Evolutionary conservation across 92 coral and sea anemone genomes (phyloP).

Genomic region (Zoanthus sociatus): DNA sequence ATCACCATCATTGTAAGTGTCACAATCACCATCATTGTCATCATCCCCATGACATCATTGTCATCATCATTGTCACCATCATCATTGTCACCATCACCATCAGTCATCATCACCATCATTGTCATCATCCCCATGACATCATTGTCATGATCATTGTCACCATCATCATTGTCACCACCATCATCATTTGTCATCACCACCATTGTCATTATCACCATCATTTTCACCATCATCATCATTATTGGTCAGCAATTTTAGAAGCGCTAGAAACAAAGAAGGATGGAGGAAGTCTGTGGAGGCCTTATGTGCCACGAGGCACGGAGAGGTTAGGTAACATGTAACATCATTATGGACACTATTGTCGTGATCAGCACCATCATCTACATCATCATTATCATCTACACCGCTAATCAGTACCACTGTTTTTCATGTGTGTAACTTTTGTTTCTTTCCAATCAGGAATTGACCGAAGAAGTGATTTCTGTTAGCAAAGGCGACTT

Average conservation of each 20-base stretch:
- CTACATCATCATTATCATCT: not conserved
- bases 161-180: too few species aligned
- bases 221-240: not conserved
- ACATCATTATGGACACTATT: too few species aligned
- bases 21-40: not conserved
- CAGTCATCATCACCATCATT: not conserved
- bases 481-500: constrained; percentile 71
- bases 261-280: too few species aligned
- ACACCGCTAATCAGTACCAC: not conserved
- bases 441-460: constrained; percentile 39
- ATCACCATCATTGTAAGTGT: too few species aligned
- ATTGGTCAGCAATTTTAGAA: not conserved
- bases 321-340: too few species aligned
- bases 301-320: too few species aligned
- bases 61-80: not conserved
- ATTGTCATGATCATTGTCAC: too few species aligned
- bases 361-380: too few species aligned
- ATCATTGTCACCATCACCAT: not conserved
- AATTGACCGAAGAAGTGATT: constrained; percentile 81
- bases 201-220: not conserved
- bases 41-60: not conserved
- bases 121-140: not conserved
- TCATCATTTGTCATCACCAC: not conserved
- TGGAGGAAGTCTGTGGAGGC: too few species aligned
- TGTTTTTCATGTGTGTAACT: too few species aligned